Base-by-base conservation (phyloP, 2,797 vertebrate genomes). In the Mus spretus region DNA sequence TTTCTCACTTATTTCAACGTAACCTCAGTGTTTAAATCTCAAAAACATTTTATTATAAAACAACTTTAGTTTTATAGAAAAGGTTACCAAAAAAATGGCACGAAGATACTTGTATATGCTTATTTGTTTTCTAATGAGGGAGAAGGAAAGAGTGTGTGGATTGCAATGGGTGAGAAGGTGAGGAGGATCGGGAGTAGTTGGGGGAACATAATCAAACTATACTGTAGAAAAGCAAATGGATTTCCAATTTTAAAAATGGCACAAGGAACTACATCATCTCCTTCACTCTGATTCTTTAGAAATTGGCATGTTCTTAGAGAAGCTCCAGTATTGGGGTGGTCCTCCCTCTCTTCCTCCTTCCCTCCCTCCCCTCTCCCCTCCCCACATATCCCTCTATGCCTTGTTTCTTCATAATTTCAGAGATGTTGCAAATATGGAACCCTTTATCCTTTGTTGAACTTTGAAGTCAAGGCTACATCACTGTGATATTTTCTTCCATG, bases 401-500 rank as follows among this genome's bases (percentile, higher is more conserved):
- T 65, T 72, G 59, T 44, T 83, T 47, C 82, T 85, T 67, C 79
- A n/a, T 92, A 72, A 88, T 44, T 72, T 89, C 17, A 90, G 74
- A 87, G 31, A 59, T 34, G 57, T 55, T 89, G 50, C 40, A 93
- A 89, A 82, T 11, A 12, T 77, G 9, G 40, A 77, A 8, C 34
- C 14, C 88, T 97, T 97, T 77, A 80, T 44, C 63, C 59, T 88
- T 91, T 9, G 50, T 50, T 89, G 91, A 20, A 44, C 63, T 97
- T 96, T 96, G 77, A 97, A 96, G 77, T 80, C 44, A 91, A 67
- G 31, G 67, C 77, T 78, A 2, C 61, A 31, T 97, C 67, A 40
- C 31, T 95, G 31, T 92, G 40, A 93, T 57, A 74, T 98, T 97
- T 97, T 97, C 94, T 96, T 57, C 67, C 65, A 9, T 89, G 75